A percentile compares a stretch with the other conserved stretches of the same genome.
phyloP scores from a whole-genome alignment of 2,113 vertebrate species.

The Paralichthys olivaceus region DNA sequence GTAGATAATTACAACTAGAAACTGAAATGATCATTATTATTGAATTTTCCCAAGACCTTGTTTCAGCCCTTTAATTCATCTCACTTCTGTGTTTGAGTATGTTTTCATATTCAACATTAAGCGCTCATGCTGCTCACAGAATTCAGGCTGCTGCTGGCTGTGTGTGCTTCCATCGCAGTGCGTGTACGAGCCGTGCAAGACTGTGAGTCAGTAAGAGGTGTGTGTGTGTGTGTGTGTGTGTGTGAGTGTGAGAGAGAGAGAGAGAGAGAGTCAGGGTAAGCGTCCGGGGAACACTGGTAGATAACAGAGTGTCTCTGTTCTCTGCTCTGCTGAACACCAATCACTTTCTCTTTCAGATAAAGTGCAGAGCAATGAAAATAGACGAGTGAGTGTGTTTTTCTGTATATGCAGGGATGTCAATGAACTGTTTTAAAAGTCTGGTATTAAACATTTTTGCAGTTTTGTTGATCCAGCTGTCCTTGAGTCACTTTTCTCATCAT shows the following conservation, averaged over 20 bases:
- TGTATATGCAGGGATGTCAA: constrained; percentile 26
- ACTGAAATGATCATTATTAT: neutral
- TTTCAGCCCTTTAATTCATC: constrained; percentile 7
- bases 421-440: constrained; percentile 41
- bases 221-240: constrained; percentile 21
- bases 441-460: constrained; percentile 44
- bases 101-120: constrained; percentile 30
- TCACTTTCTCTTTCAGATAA: constrained; percentile 73
- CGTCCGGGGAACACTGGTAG: constrained; percentile 64
- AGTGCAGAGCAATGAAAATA: constrained; percentile 61
- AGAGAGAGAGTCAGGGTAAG: constrained; percentile 37
- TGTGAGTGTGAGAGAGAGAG: constrained; percentile 12
- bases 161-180: neutral
- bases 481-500: constrained; percentile 59
- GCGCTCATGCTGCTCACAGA: constrained; percentile 28
- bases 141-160: constrained; percentile 16
- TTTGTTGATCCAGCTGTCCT: constrained; percentile 70
- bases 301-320: constrained; percentile 73
- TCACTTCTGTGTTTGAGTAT: neutral
- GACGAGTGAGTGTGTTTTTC: constrained; percentile 27
- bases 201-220: constrained; percentile 6
- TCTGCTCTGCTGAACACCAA: constrained; percentile 76
- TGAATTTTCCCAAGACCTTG: neutral
- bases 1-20: neutral
- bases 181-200: neutral